Evolutionary conservation across 1,140 invertebrate genomes (phyloP).

Genomic region (Phocides pigmalion): DNA sequence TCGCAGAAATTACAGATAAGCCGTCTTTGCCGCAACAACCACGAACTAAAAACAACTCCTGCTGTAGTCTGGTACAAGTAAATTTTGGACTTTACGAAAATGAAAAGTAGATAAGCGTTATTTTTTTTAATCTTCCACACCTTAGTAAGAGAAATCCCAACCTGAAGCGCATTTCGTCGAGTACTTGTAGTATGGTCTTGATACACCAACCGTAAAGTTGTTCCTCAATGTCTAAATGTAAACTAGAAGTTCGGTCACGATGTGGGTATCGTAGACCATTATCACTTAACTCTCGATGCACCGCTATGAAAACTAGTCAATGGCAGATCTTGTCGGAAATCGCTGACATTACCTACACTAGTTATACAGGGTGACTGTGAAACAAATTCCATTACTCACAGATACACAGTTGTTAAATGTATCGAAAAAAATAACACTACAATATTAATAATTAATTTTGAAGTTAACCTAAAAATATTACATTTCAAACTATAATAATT

Average conservation of each 20-base stretch:
- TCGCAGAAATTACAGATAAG: not conserved
- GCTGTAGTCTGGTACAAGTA: not conserved
- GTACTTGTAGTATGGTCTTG: not conserved
- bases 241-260: not conserved
- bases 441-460: no score
- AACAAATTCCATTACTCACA: no score
- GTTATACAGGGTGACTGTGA: no score
- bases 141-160: not conserved
- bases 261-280: not conserved
- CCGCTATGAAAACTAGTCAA: not conserved
- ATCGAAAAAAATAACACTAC: no score
- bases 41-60: not conserved
- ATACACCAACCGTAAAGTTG: not conserved
- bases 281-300: not conserved
- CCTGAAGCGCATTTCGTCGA: not conserved
- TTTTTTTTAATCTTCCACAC: constrained; percentile 1
- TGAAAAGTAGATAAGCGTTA: not conserved
- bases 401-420: no score
- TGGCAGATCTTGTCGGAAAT: constrained; percentile 1
- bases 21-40: not conserved
- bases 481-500: no score
- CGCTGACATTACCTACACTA: no score
- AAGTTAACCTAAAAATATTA: no score
- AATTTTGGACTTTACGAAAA: no score
- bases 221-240: not conserved